A percentile compares a stretch with the other conserved stretches of the same genome.
These are phyloP conservation scores for Drosophila yakuba DNA, from an alignment of 1,140 invertebrate species.

Conservation along the genomic window DNA sequence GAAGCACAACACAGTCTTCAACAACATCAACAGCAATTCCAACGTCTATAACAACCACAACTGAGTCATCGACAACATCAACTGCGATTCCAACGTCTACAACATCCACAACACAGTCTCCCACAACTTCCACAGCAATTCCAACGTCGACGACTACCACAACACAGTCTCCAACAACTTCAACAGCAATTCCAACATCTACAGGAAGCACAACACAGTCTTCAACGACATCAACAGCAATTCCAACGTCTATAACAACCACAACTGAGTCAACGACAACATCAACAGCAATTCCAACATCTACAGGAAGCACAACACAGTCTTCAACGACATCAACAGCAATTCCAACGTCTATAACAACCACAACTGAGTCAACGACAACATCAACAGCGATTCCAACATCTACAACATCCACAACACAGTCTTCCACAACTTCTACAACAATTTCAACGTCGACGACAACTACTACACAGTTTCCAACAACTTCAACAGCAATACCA, in stretches of 20 bases:
- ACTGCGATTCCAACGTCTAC: not conserved
- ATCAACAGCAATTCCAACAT: not conserved
- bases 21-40: constrained; percentile 15
- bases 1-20: not conserved
- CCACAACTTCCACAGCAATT: not conserved
- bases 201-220: not conserved
- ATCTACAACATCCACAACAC: constrained; percentile 2
- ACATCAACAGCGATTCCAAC: not conserved
- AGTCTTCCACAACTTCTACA: not conserved
- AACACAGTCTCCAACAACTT: not conserved
- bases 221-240: not conserved
- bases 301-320: not conserved
- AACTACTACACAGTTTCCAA: not conserved
- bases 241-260: not conserved
- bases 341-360: not conserved
- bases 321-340: not conserved
- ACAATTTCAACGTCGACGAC: not conserved
- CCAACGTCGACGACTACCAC: not conserved
- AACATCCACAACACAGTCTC: not conserved
- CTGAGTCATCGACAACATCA: not conserved
- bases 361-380: constrained; percentile 7
- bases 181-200: not conserved
- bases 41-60: not conserved
- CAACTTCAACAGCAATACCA: constrained; percentile 12
- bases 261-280: constrained; percentile 1